A percentile compares a stretch with the other conserved stretches of the same genome.
Conservation (phyloP, 2,888 invertebrate species). For the Aricia artaxerxes region DNA sequence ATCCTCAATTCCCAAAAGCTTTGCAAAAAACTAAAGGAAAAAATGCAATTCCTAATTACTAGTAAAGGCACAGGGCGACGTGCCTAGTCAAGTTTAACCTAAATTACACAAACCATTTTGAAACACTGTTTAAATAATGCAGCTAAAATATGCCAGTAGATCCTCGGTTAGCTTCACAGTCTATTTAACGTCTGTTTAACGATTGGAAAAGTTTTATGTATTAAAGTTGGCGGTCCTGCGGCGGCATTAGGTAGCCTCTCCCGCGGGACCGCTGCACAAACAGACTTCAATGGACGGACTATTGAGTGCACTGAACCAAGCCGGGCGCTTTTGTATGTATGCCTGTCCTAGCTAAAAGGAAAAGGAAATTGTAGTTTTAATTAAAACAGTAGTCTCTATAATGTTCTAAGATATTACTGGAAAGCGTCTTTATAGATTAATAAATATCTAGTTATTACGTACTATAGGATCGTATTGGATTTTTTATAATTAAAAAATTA, state of each 20-base stretch:
- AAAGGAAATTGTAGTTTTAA: background rate
- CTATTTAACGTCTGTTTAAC: constrained; percentile 18
- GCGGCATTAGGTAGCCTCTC: constrained; percentile 13
- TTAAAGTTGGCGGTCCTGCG: constrained; percentile 14
- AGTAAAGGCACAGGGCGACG: too few relatives aligned
- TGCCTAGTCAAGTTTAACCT: background rate
- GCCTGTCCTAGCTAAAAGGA: background rate
- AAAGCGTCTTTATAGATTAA: background rate
- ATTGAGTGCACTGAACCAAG: constrained; percentile 19
- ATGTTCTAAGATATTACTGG: background rate
- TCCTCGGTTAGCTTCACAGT: constrained; percentile 4
- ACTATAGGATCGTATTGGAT: background rate
- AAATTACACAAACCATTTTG: background rate
- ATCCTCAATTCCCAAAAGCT: background rate
- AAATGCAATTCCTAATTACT: background rate
- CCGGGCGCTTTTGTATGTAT: constrained; percentile 2
- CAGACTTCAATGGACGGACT: constrained; percentile 22
- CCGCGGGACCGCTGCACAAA: constrained; percentile 10
- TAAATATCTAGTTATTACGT: background rate
- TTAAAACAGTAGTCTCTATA: background rate
- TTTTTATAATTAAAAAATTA: background rate
- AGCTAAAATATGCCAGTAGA: constrained; percentile 10
- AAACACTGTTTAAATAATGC: background rate
- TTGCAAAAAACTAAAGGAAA: background rate
- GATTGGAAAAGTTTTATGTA: constrained; percentile 28